Evolutionary conservation across 64 coral and sea anemone species (phyloP), one percentile per base, ranked within the genome.

Genomic region (Pocillopora damicornis): DNA sequence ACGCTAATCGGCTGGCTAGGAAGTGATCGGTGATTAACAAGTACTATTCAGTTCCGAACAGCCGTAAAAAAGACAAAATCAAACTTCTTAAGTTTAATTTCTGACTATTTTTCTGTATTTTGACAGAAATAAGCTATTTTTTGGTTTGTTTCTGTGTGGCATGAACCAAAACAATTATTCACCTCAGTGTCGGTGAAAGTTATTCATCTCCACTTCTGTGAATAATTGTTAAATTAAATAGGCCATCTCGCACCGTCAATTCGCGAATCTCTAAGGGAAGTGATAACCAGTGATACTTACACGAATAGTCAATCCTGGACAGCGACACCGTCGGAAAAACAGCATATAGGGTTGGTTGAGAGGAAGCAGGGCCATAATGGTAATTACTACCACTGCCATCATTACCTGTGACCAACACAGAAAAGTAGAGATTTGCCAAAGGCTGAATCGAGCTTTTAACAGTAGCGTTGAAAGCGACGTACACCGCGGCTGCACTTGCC

Each of bases 281-380:
- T 30, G 30, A 30, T 30, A 51, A 23, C 36, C 23, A 89, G 12
- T 37, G 9, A 58, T 75, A 75, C 83, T 78, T 56, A 93, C 75
- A 14, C 11, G 61, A 51, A 35, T 87, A 76, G 9, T 61, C 64
- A 1, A 65, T 87, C 36, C 94, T 89, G 3, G 35, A 81, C 15
- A 96, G 23, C 8, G 90, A 83, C 6, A 93, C 91, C 17, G 74
- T 93, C 35, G 94, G 94, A 42, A 96, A 96, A 20, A 96, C 88
- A 16, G 91, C 91, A 73, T 96, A 96, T 34, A 86, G 81, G 1
- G 87, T 90, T 1, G 91, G 90, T 13, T 16, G 34, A 8, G 94
- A 96, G 25, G 88, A 25, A 25, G 75, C 66, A 57, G 88, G 83
- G 34, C 91, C 83, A 10, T 75, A 80, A 42, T 90, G 69, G 10